These are phyloP conservation scores for Ommatoiulus sabulosus DNA, from an alignment of 2,888 invertebrate species.

Conservation along the genomic window DNA sequence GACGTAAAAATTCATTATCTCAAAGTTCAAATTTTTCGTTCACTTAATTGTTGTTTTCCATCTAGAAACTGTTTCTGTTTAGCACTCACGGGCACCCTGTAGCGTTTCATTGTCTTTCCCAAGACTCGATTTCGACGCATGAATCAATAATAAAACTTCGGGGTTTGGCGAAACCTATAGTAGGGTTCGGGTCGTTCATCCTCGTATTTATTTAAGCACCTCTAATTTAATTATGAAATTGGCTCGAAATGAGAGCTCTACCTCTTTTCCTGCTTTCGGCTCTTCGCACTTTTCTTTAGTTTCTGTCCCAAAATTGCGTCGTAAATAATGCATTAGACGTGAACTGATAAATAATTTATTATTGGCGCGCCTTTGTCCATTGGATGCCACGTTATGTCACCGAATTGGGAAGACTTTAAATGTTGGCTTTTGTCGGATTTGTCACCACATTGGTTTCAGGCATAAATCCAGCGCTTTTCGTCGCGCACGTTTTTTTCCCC, in stretches of 20 bases:
- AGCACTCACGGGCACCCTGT: background rate
- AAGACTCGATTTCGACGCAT: background rate
- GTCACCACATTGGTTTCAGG: constrained; percentile 34
- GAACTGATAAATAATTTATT: constrained; percentile 34
- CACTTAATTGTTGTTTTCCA: too few relatives aligned
- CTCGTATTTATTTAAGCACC: constrained; percentile 27
- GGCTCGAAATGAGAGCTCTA: background rate
- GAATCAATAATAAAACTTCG: background rate
- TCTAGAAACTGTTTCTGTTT: too few relatives aligned
- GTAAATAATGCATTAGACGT: constrained; percentile 19
- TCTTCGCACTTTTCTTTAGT: background rate
- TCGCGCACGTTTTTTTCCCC: background rate
- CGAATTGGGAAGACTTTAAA: constrained; percentile 22
- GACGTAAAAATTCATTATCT: too few relatives aligned
- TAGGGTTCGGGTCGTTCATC: background rate
- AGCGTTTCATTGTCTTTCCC: background rate
- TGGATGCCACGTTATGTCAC: constrained; percentile 24
- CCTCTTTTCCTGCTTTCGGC: background rate
- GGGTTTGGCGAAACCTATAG: background rate
- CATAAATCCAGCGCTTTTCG: constrained; percentile 21
- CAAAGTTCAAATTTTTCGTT: too few relatives aligned
- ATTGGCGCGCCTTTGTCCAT: background rate
- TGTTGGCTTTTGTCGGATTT: constrained; percentile 34
- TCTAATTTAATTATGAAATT: constrained; percentile 27
- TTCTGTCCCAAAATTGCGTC: background rate